These are phyloP conservation scores for Riparia riparia DNA, from an alignment of 2,113 vertebrate genomes.

Conservation along the genomic window DNA sequence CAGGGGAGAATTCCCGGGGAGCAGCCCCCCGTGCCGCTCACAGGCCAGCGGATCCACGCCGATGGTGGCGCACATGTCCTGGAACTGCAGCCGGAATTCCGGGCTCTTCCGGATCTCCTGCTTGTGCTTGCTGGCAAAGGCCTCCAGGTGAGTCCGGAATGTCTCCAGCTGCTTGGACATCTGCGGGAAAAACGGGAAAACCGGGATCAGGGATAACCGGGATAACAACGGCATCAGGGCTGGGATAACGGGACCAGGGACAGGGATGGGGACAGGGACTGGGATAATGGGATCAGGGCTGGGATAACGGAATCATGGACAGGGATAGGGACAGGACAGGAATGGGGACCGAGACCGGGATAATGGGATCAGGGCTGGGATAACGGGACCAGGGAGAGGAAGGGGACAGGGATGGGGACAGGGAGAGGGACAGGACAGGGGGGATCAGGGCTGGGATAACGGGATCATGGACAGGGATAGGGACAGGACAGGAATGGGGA, in stretches of 20 bases:
- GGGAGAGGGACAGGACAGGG: too few relatives aligned
- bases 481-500: too few relatives aligned
- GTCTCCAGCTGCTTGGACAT: conserved; percentile 97
- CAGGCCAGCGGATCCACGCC: conserved; percentile 95
- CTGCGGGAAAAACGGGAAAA: conserved; percentile 48
- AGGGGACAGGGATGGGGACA: not conserved
- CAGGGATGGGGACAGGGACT: too few relatives aligned
- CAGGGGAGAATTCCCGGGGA: too few relatives aligned
- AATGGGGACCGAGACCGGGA: not conserved
- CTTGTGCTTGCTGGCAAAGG: conserved; percentile 98
- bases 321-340: not conserved
- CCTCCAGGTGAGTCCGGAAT: conserved; percentile 92
- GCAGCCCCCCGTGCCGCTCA: conserved; percentile 67
- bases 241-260: too few relatives aligned
- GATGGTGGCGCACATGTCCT: conserved; percentile 97
- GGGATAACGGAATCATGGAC: not conserved
- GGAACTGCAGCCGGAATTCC: conserved; percentile 94
- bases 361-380: too few relatives aligned
- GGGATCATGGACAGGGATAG: too few relatives aligned
- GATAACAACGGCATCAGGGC: too few relatives aligned
- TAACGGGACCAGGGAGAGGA: too few relatives aligned
- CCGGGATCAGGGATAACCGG: too few relatives aligned
- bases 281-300: too few relatives aligned
- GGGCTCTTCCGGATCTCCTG: conserved; percentile 93
- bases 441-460: too few relatives aligned